Percentiles rank a stretch among this genome's conserved stretches.
phyloP scores from a whole-genome alignment of 1,140 invertebrate species.

The Platorchestia sp. region DNA sequence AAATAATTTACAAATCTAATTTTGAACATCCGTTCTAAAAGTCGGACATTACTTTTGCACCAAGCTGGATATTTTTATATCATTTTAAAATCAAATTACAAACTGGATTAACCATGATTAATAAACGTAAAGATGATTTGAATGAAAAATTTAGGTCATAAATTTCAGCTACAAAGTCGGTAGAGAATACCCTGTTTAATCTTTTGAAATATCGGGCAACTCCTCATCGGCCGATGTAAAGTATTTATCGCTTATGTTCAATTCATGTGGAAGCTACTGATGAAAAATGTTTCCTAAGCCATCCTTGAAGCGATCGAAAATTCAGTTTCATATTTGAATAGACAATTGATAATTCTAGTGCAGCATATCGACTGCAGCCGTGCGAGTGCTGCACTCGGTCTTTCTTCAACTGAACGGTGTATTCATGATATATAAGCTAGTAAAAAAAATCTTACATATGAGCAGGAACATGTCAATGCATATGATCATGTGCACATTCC shows the following conservation, averaged over 20 bases:
- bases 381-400: neutral
- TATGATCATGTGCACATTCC: too few species aligned
- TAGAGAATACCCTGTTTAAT: neutral
- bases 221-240: neutral
- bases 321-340: neutral
- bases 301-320: neutral
- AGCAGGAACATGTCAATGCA: too few species aligned
- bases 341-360: neutral
- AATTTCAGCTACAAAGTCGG: neutral
- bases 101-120: too few species aligned
- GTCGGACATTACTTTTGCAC: too few species aligned
- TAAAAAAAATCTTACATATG: too few species aligned
- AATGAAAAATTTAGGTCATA: neutral
- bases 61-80: too few species aligned
- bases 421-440: too few species aligned
- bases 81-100: too few species aligned
- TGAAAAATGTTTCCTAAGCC: neutral
- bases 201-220: neutral
- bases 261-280: neutral
- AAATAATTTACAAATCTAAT: too few species aligned
- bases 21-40: too few species aligned
- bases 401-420: neutral
- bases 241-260: neutral
- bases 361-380: neutral
- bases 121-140: too few species aligned